Evolutionary conservation across 2,113 vertebrate genomes (phyloP).

Genomic region (Sturnira hondurensis): DNA sequence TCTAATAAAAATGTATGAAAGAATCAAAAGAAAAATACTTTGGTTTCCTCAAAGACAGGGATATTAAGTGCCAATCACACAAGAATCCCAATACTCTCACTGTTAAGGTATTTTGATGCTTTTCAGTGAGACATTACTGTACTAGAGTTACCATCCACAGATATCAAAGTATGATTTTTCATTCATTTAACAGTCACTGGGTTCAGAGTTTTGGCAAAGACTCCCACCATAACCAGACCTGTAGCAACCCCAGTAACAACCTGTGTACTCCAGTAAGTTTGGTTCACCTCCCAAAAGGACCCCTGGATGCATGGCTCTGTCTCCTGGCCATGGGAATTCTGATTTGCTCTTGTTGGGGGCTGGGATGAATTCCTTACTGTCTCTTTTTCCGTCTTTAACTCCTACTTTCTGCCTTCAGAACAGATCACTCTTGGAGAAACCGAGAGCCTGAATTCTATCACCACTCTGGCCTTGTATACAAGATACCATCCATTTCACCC

Average conservation of each 20-base stretch:
- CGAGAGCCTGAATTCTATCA: not conserved
- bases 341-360: not conserved
- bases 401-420: not conserved
- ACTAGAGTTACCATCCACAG: not conserved
- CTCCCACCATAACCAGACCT: not conserved
- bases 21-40: not conserved
- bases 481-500: not conserved
- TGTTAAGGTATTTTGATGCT: not conserved
- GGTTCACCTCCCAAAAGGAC: not conserved
- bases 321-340: not conserved
- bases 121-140: not conserved
- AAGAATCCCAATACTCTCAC: not conserved
- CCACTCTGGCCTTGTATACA: not conserved
- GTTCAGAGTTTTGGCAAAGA: not conserved
- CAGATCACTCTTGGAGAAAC: not conserved
- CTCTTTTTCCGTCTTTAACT: not conserved
- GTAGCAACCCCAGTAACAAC: not conserved
- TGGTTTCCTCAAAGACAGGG: slow-evolving; percentile 3
- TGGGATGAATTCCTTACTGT: not conserved
- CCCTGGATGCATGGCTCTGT: not conserved
- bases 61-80: not conserved
- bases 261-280: not conserved
- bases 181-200: not conserved
- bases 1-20: not conserved
- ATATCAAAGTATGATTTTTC: not conserved